A percentile compares a stretch with the other conserved stretches of the same genome.
Evolutionary conservation across 2,888 invertebrate genomes (phyloP).

Genomic region (Rhingia campestris): DNA sequence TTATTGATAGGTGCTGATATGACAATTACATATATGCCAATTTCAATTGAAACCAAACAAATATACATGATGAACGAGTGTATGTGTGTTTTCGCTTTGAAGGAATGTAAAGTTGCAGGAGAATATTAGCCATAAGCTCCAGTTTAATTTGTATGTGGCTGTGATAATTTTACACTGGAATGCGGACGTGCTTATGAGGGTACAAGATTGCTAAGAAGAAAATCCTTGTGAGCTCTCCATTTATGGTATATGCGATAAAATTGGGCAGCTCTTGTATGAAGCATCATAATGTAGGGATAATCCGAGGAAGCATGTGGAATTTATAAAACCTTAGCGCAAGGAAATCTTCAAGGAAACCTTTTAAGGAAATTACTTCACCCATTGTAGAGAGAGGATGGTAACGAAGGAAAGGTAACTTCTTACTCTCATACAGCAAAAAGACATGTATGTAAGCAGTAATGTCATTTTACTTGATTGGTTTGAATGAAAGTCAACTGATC

Average conservation of each 20-base stretch:
- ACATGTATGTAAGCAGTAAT: background rate
- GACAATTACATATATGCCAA: constrained; percentile 5
- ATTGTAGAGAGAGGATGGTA: constrained; percentile 37
- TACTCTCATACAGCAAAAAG: constrained; percentile 14
- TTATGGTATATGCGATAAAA: constrained; percentile 56
- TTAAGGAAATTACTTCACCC: constrained; percentile 70
- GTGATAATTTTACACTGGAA: constrained; percentile 68
- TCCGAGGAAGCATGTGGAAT: constrained; percentile 55
- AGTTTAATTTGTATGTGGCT: constrained; percentile 70
- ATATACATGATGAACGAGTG: background rate
- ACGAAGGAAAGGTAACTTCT: constrained; percentile 39
- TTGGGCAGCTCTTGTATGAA: constrained; percentile 56
- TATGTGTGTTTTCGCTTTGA: constrained; percentile 16
- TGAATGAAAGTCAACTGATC: constrained; percentile 1
- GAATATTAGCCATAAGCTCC: constrained; percentile 40
- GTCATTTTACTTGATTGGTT: constrained; percentile 24
- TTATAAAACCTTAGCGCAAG: constrained; percentile 62
- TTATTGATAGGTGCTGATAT: constrained; percentile 30
- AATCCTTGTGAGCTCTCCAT: constrained; percentile 63
- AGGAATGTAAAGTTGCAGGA: constrained; percentile 47
- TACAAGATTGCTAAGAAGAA: constrained; percentile 65
- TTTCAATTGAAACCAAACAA: background rate
- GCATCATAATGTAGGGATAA: constrained; percentile 68
- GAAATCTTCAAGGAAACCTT: constrained; percentile 64
- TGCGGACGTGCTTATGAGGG: constrained; percentile 69